phyloP scores from a whole-genome alignment of 2,113 vertebrate genomes.

The Nycticryphes semicollaris region DNA sequence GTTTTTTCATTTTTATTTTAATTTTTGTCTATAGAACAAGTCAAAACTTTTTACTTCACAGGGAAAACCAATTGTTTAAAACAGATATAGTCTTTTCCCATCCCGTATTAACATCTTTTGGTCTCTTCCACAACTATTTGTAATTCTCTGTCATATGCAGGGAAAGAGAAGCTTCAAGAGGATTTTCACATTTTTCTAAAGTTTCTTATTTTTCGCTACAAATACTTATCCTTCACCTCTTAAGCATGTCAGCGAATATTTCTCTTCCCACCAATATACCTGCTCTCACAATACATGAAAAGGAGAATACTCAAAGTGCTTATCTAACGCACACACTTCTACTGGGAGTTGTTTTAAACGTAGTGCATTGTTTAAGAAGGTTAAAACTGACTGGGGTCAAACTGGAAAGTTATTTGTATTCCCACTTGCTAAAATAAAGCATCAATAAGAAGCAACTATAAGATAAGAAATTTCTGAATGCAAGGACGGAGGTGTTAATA shows the following conservation, averaged over 20 bases:
- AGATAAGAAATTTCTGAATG: not conserved
- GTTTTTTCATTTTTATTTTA: too few relatives aligned
- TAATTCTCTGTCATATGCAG: not conserved
- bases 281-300: not conserved
- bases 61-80: not conserved
- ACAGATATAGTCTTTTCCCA: not conserved
- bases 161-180: not conserved
- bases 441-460: not conserved
- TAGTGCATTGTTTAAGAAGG: not conserved
- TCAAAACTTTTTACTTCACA: not conserved
- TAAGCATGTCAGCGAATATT: not conserved
- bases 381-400: not conserved
- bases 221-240: conserved; percentile 13
- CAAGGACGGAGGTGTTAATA: not conserved
- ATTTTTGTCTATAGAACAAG: not conserved
- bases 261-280: not conserved
- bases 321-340: not conserved
- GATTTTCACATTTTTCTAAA: not conserved
- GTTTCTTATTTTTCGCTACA: not conserved
- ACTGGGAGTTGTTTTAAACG: not conserved
- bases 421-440: not conserved
- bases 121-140: not conserved
- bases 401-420: not conserved
- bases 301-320: not conserved
- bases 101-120: not conserved